These are phyloP conservation scores for Carettochelys insculpta DNA, from an alignment of 2,113 vertebrate genomes.

Conservation along the genomic window DNA sequence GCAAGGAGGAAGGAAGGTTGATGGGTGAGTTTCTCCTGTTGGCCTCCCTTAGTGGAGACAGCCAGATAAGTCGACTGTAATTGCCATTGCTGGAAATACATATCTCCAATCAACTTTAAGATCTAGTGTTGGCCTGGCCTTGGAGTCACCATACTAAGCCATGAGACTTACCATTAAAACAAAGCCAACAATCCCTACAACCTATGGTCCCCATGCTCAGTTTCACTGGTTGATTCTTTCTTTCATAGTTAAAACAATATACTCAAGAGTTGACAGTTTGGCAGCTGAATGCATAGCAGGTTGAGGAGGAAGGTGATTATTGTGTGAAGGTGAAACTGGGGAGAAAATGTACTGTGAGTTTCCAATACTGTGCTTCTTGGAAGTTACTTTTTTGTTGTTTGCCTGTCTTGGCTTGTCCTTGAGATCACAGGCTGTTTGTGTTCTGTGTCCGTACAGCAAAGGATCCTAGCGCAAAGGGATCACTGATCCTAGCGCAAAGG, in stretches of 20 bases:
- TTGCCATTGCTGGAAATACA: no score
- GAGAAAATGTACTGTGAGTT: background rate
- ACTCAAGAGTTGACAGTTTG: background rate
- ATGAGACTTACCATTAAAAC: background rate
- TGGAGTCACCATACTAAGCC: background rate
- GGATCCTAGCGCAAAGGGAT: no score
- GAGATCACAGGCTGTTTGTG: background rate
- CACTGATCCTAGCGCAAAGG: background rate
- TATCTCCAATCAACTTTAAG: no score
- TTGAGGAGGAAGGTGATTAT: background rate
- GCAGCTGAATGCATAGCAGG: background rate
- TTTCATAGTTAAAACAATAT: background rate
- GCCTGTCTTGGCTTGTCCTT: background rate
- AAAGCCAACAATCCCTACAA: background rate
- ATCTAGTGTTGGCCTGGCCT: no score
- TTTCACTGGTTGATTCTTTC: background rate
- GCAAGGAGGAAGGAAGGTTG: no score
- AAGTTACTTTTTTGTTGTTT: background rate
- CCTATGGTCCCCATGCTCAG: background rate
- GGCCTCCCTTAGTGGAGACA: no score
- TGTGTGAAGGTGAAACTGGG: background rate
- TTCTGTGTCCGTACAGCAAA: fast-evolving
- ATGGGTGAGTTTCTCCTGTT: no score
- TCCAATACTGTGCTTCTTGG: fast-evolving
- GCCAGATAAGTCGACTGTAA: no score